A percentile compares a stretch with the other conserved stretches of the same genome.
Conservation (phyloP, 2,113 vertebrate species). For the Cinclus cinclus region DNA sequence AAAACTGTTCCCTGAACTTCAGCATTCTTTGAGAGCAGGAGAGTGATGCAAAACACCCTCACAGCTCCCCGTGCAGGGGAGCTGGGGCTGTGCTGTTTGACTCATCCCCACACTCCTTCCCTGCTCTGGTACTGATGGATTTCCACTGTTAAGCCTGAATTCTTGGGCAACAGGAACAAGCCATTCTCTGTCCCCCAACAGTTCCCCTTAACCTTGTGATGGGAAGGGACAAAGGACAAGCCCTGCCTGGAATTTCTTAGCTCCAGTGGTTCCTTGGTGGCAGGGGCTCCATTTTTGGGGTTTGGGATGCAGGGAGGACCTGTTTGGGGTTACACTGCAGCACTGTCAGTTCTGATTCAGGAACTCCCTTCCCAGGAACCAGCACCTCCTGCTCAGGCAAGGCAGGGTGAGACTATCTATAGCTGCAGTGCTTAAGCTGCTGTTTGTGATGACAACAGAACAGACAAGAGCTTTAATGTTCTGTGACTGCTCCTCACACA, state of each 20-base stretch:
- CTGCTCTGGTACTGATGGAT: rapidly evolving
- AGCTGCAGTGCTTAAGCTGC: not conserved
- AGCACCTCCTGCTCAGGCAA: not conserved
- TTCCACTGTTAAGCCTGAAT: not conserved
- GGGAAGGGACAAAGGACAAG: not conserved
- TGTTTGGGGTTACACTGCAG: not conserved
- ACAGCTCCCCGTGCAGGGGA: not conserved
- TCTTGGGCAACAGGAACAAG: not conserved
- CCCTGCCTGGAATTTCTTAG: not conserved
- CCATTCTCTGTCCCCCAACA: not conserved
- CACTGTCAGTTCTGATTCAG: not conserved
- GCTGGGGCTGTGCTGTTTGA: not conserved
- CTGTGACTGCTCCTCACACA: not conserved
- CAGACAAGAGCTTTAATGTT: not conserved
- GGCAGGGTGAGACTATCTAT: not conserved
- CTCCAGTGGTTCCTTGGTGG: not conserved
- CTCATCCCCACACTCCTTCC: not conserved
- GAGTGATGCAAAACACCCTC: not conserved
- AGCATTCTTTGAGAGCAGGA: not conserved
- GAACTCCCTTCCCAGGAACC: not conserved
- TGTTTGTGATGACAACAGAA: not conserved
- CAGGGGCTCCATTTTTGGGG: not conserved
- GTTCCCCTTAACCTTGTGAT: rapidly evolving
- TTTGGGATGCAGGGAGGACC: not conserved
- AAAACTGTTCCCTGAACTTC: not conserved